Evolutionary conservation across 2,888 invertebrate species (phyloP).

Genomic region (Allolobophora icterica): DNA sequence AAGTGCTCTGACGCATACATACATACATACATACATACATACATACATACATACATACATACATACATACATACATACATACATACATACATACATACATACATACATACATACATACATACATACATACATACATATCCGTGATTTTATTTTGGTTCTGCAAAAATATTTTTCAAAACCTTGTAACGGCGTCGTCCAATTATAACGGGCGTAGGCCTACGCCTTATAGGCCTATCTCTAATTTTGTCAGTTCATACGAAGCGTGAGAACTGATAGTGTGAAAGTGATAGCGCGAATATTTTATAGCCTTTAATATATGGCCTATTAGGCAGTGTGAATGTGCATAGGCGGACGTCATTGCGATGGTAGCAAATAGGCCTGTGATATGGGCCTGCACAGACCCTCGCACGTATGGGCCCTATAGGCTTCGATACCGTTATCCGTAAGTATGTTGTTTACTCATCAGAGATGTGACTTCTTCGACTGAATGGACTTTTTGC

Average conservation of each 20-base stretch:
- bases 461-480: neutral
- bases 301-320: neutral
- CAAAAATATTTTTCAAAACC: neutral
- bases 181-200: neutral
- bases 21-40: too few species aligned
- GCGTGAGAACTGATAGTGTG: too few species aligned
- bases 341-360: neutral
- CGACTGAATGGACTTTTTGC: neutral
- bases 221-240: neutral
- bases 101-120: too few species aligned
- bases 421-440: too few species aligned
- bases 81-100: too few species aligned
- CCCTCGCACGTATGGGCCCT: too few species aligned
- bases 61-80: too few species aligned
- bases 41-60: too few species aligned
- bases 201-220: neutral
- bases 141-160: neutral
- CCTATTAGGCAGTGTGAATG: neutral
- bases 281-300: too few species aligned
- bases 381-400: too few species aligned
- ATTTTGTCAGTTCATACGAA: neutral
- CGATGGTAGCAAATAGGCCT: neutral
- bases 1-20: too few species aligned
- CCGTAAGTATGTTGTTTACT: neutral
- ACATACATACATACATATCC: too few species aligned